A percentile compares a stretch with the other conserved stretches of the same genome.
Evolutionary conservation across 2,888 invertebrate genomes (phyloP).

Genomic region (Synanthedon myopaeformis): DNA sequence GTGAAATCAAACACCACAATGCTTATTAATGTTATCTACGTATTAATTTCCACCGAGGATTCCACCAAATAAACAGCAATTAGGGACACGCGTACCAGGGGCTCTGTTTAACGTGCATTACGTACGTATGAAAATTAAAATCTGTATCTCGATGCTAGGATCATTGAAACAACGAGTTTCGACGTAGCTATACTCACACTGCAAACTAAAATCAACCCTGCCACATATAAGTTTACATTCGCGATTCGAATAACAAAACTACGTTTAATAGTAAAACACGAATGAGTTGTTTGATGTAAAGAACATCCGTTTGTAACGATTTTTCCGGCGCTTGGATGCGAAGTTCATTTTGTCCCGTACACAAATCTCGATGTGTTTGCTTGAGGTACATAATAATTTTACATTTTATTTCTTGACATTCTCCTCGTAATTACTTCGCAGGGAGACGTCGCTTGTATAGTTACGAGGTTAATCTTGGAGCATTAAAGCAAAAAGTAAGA

Average conservation of each 20-base stretch:
- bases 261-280: too few relatives aligned
- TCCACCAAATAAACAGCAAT: constrained; percentile 18
- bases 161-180: constrained; percentile 8
- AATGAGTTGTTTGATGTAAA: not conserved
- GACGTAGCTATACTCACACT: not conserved
- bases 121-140: constrained; percentile 15
- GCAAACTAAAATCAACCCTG: not conserved
- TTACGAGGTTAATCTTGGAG: too few relatives aligned
- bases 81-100: not conserved
- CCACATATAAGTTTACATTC: not conserved
- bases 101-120: not conserved
- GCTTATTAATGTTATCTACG: constrained; percentile 10
- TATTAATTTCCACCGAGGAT: constrained; percentile 2
- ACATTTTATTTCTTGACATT: too few relatives aligned
- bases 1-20: constrained; percentile 10
- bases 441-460: too few relatives aligned
- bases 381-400: too few relatives aligned
- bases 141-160: constrained; percentile 5
- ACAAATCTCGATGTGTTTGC: too few relatives aligned
- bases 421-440: too few relatives aligned
- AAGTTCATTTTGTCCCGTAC: constrained; percentile 9
- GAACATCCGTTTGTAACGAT: not conserved
- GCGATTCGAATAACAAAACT: not conserved
- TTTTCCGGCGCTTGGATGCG: not conserved
- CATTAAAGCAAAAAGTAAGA: too few relatives aligned